Conservation (phyloP, 2,888 invertebrate genomes). For the Diogma glabrata region DNA sequence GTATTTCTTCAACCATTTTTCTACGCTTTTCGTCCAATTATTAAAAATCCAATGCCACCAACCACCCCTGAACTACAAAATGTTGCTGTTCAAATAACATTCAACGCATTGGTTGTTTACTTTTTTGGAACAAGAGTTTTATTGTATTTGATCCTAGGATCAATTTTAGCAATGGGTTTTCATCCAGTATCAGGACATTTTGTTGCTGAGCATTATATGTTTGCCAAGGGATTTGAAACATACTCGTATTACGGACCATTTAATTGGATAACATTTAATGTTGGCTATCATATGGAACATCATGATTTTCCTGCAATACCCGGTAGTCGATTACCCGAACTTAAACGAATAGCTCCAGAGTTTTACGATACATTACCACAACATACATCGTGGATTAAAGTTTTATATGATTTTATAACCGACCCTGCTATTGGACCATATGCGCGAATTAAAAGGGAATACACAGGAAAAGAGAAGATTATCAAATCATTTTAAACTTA, state of each 20-base stretch:
- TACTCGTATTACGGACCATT: too few species aligned
- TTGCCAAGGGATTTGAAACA: too few species aligned
- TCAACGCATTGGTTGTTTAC: constrained; percentile 63
- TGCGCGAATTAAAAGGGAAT: constrained; percentile 73
- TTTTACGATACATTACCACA: constrained; percentile 81
- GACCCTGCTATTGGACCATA: constrained; percentile 93
- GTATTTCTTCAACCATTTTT: too few species aligned
- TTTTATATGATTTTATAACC: too few species aligned
- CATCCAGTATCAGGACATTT: constrained; percentile 95
- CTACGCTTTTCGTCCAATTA: constrained; percentile 73
- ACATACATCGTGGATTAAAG: constrained; percentile 70
- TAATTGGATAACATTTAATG: too few species aligned
- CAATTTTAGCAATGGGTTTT: constrained; percentile 77
- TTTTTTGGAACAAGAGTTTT: constrained; percentile 63
- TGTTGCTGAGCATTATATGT: constrained; percentile 94
- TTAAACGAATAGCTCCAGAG: constrained; percentile 76
- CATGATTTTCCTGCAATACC: constrained; percentile 94
- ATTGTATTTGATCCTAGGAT: constrained; percentile 64
- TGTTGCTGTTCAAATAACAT: constrained; percentile 62
- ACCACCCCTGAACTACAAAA: constrained; percentile 65
- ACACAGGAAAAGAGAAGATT: too few species aligned
- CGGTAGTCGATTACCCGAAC: constrained; percentile 76
- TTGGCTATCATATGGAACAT: constrained; percentile 87
- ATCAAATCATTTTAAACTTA: too few species aligned
- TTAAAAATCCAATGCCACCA: constrained; percentile 71